Conservation (phyloP, 2,888 invertebrate species). For the Agriotes lineatus region DNA sequence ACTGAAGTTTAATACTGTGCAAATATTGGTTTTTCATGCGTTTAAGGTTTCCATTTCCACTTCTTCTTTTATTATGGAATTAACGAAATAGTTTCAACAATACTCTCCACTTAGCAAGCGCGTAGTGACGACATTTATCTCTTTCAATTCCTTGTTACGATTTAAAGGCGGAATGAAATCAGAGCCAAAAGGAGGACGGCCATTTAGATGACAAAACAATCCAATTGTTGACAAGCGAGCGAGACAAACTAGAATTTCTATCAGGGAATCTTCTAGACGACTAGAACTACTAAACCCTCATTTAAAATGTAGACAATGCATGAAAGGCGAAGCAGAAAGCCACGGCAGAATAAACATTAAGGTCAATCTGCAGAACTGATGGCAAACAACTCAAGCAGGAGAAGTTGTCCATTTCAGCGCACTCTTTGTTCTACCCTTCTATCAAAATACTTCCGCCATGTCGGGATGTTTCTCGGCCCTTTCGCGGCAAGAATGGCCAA, state of each 20-base stretch:
- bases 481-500: constrained; percentile 34
- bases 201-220: background rate
- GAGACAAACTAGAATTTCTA: background rate
- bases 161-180: no score
- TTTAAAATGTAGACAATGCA: constrained; percentile 36
- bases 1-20: no score
- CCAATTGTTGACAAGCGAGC: background rate
- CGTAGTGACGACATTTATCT: no score
- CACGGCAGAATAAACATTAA: constrained; percentile 39
- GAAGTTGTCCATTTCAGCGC: constrained; percentile 41
- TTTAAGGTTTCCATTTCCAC: no score
- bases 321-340: constrained; percentile 19
- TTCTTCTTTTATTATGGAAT: no score
- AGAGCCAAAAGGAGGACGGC: no score
- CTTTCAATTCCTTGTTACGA: no score
- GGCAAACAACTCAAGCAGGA: constrained; percentile 42
- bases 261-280: background rate
- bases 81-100: no score
- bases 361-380: constrained; percentile 41
- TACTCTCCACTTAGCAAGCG: no score
- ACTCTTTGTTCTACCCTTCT: constrained; percentile 42
- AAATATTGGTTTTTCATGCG: no score
- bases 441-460: constrained; percentile 43
- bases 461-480: constrained; percentile 32
- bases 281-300: constrained; percentile 1